Base-by-base conservation (phyloP, 2,797 vertebrate genomes). In the Helarctos malayanus region DNA sequence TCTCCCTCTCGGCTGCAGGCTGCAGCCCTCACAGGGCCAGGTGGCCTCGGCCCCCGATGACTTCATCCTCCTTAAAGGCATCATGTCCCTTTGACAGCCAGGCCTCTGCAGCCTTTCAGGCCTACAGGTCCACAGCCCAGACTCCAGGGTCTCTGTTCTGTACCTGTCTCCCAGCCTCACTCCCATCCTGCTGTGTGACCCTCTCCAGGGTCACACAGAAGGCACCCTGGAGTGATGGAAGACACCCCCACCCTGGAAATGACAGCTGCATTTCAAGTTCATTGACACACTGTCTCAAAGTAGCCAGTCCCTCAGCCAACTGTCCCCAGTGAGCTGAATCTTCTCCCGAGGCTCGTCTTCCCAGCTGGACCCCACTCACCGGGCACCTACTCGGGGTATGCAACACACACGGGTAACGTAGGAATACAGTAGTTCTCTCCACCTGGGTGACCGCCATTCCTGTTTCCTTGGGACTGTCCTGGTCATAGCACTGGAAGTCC, bases 61-160 rank as follows among this genome's bases (percentile, higher is more conserved):
- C 97, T 98, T 99, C 98, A 99, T 98, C 97, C 75, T 95, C 97
- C 98, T 98, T 98, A 98, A 99, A 98, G 97, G 98, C 57, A 97
- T 95, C 96, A 61, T 45, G 91, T 95, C 97, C 85, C 98, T 97
- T 97, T 96, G 95, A 92, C 89, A 95, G 49, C 38, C 12, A 7
- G 41, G 61, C 47, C 73, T 56, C 57, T 54, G 49, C 45, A 73
- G 25, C 29, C 88, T 71, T 75, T 86, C 54, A 63, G 41, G n/a
- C 65, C 38, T 12, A 47, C 19, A 54, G 54, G 61, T 21, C n/a
- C 73, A 81, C 10, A 54, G 57, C n/a, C 61, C 38, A 82, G 59
- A 73, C 47, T 52, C 7, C 19, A 21, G 41, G 63, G 32, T 52
- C 79, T 68, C 88, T 1, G 3, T 14, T 38, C 56, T 59, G 38